Conservation (phyloP, 2,888 invertebrate species). For the Diplolepis rosae region DNA sequence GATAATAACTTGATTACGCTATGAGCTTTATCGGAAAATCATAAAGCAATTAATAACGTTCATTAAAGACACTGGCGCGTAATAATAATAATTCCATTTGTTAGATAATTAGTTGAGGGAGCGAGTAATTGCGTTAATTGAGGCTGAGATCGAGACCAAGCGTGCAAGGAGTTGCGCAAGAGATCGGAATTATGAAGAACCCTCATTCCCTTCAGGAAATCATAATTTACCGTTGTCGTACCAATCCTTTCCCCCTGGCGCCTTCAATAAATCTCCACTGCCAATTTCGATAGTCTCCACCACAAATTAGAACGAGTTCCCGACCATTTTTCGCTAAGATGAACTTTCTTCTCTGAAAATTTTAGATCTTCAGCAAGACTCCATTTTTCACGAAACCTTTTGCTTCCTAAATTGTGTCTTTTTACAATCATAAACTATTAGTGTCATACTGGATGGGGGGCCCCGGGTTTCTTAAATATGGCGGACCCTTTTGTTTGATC, state of each 20-base stretch:
- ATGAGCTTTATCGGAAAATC: slow-evolving; percentile 71
- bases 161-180: slow-evolving; percentile 59
- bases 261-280: slow-evolving; percentile 16
- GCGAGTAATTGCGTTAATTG: slow-evolving; percentile 69
- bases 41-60: slow-evolving; percentile 72
- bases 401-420: too few species aligned
- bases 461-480: too few species aligned
- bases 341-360: slow-evolving; percentile 37
- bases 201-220: slow-evolving; percentile 42
- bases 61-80: slow-evolving; percentile 63
- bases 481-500: too few species aligned
- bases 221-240: slow-evolving; percentile 40
- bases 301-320: slow-evolving; percentile 19
- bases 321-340: slow-evolving; percentile 29
- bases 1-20: slow-evolving; percentile 67
- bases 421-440: too few species aligned
- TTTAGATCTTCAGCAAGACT: too few species aligned
- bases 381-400: too few species aligned
- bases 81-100: slow-evolving; percentile 69
- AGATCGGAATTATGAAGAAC: slow-evolving; percentile 59
- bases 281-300: slow-evolving; percentile 36
- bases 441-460: too few species aligned
- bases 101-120: slow-evolving; percentile 70
- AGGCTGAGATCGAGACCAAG: slow-evolving; percentile 58
- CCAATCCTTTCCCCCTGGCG: slow-evolving; percentile 31